Evolutionary conservation across 2,113 vertebrate species (phyloP).

Genomic region (Ceuthmochares aereus): DNA sequence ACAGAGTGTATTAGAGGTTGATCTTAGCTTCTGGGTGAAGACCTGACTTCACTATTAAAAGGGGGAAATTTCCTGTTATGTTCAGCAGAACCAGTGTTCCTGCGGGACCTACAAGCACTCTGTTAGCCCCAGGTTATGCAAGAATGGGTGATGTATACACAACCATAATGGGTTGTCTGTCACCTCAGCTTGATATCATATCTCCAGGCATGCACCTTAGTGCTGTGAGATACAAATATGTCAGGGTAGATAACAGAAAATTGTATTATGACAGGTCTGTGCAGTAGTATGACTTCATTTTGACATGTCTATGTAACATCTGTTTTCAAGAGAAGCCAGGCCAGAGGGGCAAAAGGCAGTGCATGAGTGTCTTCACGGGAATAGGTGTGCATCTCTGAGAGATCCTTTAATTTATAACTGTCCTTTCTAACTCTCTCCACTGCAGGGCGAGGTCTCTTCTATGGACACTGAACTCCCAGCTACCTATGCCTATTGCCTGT

Average conservation of each 20-base stretch:
- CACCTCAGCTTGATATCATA: background rate
- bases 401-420: background rate
- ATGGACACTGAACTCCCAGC: conserved; percentile 84
- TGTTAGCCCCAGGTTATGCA: background rate
- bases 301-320: background rate
- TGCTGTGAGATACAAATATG: background rate
- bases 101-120: background rate
- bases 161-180: background rate
- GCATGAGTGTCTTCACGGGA: background rate
- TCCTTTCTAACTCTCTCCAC: conserved; percentile 9
- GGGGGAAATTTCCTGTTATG: background rate
- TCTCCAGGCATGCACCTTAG: background rate
- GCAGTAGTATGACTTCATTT: background rate
- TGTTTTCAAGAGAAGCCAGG: background rate
- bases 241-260: background rate
- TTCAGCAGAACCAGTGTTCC: background rate
- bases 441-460: conserved; percentile 75
- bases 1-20: background rate
- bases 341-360: background rate
- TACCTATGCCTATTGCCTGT: conserved; percentile 87
- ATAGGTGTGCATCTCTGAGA: background rate
- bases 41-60: background rate
- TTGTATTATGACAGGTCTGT: background rate
- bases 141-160: background rate
- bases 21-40: background rate